A percentile compares a stretch with the other conserved stretches of the same genome.
Conservation (phyloP, 2,113 vertebrate species). For the Pheucticus melanocephalus region DNA sequence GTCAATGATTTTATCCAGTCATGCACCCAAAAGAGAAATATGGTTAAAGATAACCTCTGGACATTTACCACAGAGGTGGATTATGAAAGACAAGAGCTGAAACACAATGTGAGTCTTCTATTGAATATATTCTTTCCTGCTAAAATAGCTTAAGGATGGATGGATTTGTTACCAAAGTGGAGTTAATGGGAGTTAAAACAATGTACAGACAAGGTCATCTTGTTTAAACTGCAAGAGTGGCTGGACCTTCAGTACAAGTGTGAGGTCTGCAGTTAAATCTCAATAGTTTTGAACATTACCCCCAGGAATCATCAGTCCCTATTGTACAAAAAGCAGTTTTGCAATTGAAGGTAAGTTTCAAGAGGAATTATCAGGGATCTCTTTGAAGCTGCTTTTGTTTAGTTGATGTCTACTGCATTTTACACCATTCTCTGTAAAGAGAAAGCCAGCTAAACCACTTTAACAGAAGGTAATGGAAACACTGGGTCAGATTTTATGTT, state of each 20-base stretch:
- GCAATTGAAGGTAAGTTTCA: background rate
- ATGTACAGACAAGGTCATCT: background rate
- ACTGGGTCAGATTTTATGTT: background rate
- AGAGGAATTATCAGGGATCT: too few species aligned
- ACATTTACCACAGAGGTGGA: background rate
- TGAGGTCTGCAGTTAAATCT: background rate
- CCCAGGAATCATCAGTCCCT: background rate
- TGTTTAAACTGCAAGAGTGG: background rate
- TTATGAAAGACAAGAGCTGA: background rate
- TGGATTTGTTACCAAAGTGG: background rate
- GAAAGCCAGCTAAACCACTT: background rate
- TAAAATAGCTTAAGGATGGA: background rate
- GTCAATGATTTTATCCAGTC: background rate
- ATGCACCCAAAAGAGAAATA: background rate
- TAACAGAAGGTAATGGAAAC: background rate
- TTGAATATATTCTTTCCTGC: background rate
- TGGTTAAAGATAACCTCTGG: background rate
- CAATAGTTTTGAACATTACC: background rate
- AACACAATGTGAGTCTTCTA: background rate
- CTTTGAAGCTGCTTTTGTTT: background rate
- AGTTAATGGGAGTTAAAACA: background rate
- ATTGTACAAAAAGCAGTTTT: background rate
- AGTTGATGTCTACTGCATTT: background rate
- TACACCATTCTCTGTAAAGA: background rate
- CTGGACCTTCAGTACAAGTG: rapidly evolving